Evolutionary conservation across 2,888 invertebrate species (phyloP).

Genomic region (Macropis europaea): DNA sequence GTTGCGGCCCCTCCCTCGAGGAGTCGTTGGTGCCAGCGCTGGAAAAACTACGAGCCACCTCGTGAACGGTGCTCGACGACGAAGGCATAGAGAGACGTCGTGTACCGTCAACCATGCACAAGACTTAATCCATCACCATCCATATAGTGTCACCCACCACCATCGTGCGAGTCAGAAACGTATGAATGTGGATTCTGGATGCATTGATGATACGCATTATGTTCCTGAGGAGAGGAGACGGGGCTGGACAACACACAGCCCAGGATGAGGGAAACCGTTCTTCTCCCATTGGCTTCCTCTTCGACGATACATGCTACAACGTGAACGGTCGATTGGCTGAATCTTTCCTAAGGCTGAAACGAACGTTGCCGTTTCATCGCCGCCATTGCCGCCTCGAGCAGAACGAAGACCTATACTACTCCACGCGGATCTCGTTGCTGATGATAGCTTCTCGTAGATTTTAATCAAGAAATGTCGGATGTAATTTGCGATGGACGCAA

Average conservation of each 20-base stretch:
- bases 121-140: slow-evolving; percentile 76
- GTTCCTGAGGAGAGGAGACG: slow-evolving; percentile 53
- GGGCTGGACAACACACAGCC: slow-evolving; percentile 7
- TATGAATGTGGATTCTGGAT: slow-evolving; percentile 58
- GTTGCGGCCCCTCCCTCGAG: slow-evolving; percentile 79
- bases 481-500: neutral
- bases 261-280: slow-evolving; percentile 16
- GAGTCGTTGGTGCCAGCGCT: slow-evolving; percentile 76
- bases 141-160: slow-evolving; percentile 70
- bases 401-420: slow-evolving; percentile 2
- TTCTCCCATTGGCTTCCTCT: slow-evolving; percentile 24
- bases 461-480: neutral
- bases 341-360: slow-evolving; percentile 3
- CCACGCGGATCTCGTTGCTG: neutral
- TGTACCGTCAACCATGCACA: slow-evolving; percentile 66
- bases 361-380: neutral
- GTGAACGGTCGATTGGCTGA: slow-evolving; percentile 19
- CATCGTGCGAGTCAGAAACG: slow-evolving; percentile 63
- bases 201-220: slow-evolving; percentile 55
- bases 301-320: slow-evolving; percentile 23
- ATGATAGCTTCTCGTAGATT: slow-evolving; percentile 9
- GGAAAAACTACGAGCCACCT: slow-evolving; percentile 78
- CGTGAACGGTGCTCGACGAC: slow-evolving; percentile 71
- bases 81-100: slow-evolving; percentile 37
- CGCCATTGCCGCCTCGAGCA: neutral